phyloP scores from a whole-genome alignment of 2,888 invertebrate genomes.

The Cyclophora punctaria region DNA sequence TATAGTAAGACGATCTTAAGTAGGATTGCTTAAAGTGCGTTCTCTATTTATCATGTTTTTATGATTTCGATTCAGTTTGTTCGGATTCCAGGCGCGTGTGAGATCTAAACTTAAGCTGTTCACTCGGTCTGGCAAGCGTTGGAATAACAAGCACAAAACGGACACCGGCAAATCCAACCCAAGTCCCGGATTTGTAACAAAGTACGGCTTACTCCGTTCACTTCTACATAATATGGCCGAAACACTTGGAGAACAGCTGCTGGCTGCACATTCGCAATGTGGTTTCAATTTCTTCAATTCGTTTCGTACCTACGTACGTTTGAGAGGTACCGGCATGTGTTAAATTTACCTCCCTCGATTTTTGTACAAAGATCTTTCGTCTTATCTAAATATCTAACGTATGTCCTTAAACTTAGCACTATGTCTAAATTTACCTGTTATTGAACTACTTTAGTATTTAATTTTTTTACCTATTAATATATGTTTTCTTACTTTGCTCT shows the following conservation, averaged over 20 bases:
- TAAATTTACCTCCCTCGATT: neutral
- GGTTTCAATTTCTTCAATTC: conserved; percentile 40
- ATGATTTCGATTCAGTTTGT: conserved; percentile 10
- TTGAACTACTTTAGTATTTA: no score
- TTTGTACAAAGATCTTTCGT: conserved; percentile 6
- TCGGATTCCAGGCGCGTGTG: conserved; percentile 7
- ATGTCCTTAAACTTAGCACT: no score
- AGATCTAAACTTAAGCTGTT: conserved; percentile 33
- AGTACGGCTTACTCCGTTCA: conserved; percentile 56
- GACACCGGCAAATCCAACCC: conserved; percentile 62
- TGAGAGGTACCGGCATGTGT: conserved; percentile 19
- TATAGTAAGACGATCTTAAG: neutral
- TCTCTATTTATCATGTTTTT: conserved; percentile 8
- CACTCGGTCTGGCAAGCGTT: conserved; percentile 36
- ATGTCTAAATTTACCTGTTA: no score
- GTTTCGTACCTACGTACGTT: conserved; percentile 7
- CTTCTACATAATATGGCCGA: conserved; percentile 53
- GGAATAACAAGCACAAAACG: conserved; percentile 63
- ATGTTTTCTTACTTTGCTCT: no score
- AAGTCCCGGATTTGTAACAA: conserved; percentile 64
- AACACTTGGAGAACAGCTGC: conserved; percentile 48
- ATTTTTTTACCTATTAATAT: no score
- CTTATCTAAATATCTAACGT: conserved; percentile 1
- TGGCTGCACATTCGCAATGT: conserved; percentile 48
- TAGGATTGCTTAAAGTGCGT: neutral